Conservation (phyloP, 2,888 invertebrate species). For the Ptychoptera contaminata region DNA sequence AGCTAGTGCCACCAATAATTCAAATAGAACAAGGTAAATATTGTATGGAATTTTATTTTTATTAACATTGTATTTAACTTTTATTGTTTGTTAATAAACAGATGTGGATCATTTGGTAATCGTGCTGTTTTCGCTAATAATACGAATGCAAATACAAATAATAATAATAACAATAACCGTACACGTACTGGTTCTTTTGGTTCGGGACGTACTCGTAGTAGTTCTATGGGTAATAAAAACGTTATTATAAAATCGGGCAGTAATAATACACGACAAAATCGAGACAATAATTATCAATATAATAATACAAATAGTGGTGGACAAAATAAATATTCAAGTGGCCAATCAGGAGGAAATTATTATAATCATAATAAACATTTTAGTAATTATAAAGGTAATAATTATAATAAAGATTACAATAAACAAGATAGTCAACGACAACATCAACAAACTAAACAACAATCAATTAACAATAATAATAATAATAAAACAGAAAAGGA, state of each 20-base stretch:
- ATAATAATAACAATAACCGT: conserved; percentile 17
- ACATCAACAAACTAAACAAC: no score
- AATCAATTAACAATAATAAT: no score
- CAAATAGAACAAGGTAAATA: conserved; percentile 2
- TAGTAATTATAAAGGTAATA: no score
- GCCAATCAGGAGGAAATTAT: no score
- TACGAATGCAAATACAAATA: no score
- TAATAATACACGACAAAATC: conserved; percentile 1
- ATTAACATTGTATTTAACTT: background rate
- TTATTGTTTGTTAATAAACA: background rate
- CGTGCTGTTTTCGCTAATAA: conserved; percentile 10
- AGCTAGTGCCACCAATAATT: background rate
- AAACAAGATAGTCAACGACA: no score
- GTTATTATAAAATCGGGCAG: background rate
- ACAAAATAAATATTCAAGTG: no score
- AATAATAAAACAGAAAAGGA: no score
- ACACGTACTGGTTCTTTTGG: conserved; percentile 29
- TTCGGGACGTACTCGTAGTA: conserved; percentile 28
- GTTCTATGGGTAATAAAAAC: conserved; percentile 27
- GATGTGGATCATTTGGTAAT: conserved; percentile 26
- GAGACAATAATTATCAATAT: background rate
- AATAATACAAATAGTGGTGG: no score
- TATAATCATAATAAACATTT: no score
- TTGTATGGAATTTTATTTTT: background rate
- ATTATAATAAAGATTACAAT: no score